Conservation (phyloP, 2,888 invertebrate genomes). For the Macroteleia sp. region DNA sequence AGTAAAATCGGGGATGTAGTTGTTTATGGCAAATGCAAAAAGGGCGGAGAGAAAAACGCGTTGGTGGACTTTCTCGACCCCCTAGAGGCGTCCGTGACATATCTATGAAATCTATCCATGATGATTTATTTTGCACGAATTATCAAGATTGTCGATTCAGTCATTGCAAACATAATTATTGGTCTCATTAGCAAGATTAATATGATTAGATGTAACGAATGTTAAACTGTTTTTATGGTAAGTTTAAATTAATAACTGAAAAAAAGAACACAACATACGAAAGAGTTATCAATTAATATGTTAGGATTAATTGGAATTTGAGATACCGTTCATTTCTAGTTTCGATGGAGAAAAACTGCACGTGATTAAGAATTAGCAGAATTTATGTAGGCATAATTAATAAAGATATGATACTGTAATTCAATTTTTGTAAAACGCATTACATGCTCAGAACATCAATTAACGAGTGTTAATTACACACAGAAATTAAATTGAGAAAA, state of each 20-base stretch:
- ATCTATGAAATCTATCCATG: conserved; percentile 41
- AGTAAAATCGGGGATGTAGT: no score
- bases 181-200: conserved; percentile 45
- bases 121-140: conserved; percentile 46
- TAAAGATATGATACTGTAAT: conserved; percentile 17
- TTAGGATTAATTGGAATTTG: no score
- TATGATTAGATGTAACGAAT: conserved; percentile 22
- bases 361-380: background rate
- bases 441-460: no score
- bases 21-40: conserved; percentile 12
- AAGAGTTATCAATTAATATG: no score
- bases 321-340: conserved; percentile 10
- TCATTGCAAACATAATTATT: conserved; percentile 30
- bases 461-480: no score
- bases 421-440: no score
- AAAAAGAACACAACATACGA: conserved; percentile 24
- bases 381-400: conserved; percentile 15
- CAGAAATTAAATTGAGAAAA: no score
- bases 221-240: conserved; percentile 7
- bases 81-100: conserved; percentile 39
- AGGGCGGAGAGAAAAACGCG: conserved; percentile 18
- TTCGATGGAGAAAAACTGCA: background rate
- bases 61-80: conserved; percentile 57
- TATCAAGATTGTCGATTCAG: conserved; percentile 34
- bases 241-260: conserved; percentile 18